Evolutionary conservation across 2,113 vertebrate genomes (phyloP).

Genomic region (Abramis brama): DNA sequence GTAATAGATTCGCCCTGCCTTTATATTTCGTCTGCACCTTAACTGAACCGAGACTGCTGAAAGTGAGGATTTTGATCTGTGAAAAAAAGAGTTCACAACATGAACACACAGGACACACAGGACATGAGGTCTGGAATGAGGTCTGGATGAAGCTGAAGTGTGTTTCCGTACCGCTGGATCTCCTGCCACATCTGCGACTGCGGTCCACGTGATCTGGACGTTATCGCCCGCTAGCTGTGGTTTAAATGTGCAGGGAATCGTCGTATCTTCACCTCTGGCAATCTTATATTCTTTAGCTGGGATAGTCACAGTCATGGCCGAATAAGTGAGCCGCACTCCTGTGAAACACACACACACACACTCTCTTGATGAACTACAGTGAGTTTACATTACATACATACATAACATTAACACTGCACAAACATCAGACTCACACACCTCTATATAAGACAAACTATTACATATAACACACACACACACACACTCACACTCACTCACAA

Average conservation of each 20-base stretch:
- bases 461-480: background rate
- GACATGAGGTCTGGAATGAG: background rate
- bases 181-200: rapidly evolving
- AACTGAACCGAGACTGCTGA: rapidly evolving
- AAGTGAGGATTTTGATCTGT: slow-evolving; percentile 46
- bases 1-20: background rate
- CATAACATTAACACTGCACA: background rate
- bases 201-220: slow-evolving; percentile 50
- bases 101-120: background rate
- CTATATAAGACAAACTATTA: too few relatives aligned
- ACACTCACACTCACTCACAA: background rate
- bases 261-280: slow-evolving; percentile 64
- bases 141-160: background rate
- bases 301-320: slow-evolving; percentile 51
- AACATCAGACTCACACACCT: too few relatives aligned
- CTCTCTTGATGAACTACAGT: background rate
- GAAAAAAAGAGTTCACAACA: background rate
- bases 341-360: background rate
- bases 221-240: rapidly evolving
- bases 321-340: slow-evolving; percentile 53
- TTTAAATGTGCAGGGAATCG: slow-evolving; percentile 65
- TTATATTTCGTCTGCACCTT: background rate
- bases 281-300: background rate
- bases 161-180: slow-evolving; percentile 51
- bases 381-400: too few relatives aligned